phyloP scores from a whole-genome alignment of 2,797 vertebrate genomes.

The Linurgus olivaceus region DNA sequence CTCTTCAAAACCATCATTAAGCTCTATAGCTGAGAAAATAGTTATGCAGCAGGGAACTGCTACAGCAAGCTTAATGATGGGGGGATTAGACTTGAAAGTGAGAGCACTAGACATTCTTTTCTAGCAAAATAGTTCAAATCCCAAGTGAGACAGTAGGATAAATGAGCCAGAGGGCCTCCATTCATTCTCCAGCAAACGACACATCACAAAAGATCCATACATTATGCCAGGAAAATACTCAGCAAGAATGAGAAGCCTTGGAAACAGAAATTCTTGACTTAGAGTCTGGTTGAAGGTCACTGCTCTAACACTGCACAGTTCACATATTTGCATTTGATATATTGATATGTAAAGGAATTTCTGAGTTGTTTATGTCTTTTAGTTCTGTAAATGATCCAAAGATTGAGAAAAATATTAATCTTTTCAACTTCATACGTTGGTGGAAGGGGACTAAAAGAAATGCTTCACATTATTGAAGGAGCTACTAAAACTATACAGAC shows the following conservation, averaged over 20 bases:
- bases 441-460: background rate
- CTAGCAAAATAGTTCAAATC: background rate
- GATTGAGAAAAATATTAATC: background rate
- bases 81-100: conserved; percentile 7
- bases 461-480: background rate
- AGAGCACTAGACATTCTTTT: conserved; percentile 16
- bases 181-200: conserved; percentile 15
- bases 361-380: background rate
- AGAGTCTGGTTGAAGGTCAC: conserved; percentile 36
- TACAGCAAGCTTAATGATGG: background rate
- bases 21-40: background rate
- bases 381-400: background rate
- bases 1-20: background rate
- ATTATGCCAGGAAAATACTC: conserved; percentile 15
- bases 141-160: conserved; percentile 6
- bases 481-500: background rate
- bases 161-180: conserved; percentile 12
- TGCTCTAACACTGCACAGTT: background rate
- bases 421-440: background rate
- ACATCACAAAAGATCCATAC: conserved; percentile 46
- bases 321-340: conserved; percentile 15
- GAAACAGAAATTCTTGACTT: conserved; percentile 49
- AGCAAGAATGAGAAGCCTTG: conserved; percentile 37
- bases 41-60: background rate
- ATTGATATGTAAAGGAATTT: conserved; percentile 28